These are phyloP conservation scores for Zele albiditarsus DNA, from an alignment of 2,888 invertebrate species.

Conservation along the genomic window DNA sequence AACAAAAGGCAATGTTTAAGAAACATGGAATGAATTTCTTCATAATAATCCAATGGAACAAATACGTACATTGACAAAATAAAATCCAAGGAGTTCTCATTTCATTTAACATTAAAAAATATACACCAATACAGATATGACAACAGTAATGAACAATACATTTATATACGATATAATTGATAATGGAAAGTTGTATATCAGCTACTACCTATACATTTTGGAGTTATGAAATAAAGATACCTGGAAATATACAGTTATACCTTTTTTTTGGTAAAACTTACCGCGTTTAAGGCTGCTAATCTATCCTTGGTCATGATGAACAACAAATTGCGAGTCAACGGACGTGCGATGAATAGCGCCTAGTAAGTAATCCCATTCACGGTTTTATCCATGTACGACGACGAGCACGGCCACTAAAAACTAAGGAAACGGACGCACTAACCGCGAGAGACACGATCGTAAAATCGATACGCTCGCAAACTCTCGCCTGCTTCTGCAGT, in stretches of 20 bases:
- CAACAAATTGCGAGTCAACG: slow-evolving; percentile 62
- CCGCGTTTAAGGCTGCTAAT: slow-evolving; percentile 96
- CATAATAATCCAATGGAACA: background rate
- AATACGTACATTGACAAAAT: background rate
- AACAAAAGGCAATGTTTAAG: background rate
- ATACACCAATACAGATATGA: background rate
- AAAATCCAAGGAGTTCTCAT: no score
- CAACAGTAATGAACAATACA: background rate
- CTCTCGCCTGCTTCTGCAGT: slow-evolving; percentile 78
- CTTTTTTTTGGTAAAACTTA: slow-evolving; percentile 74
- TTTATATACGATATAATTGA: background rate
- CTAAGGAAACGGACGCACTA: slow-evolving; percentile 73
- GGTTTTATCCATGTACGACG: slow-evolving; percentile 82
- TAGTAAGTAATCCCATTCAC: slow-evolving; percentile 81
- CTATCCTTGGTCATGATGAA: slow-evolving; percentile 93
- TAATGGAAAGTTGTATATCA: background rate
- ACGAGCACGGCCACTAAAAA: slow-evolving; percentile 79
- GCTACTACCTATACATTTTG: background rate
- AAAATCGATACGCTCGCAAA: slow-evolving; percentile 87
- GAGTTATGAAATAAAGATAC: background rate
- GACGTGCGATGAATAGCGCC: slow-evolving; percentile 64
- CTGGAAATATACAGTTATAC: slow-evolving; percentile 8
- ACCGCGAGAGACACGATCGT: slow-evolving; percentile 76
- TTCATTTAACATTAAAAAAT: background rate
- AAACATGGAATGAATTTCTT: background rate